These are phyloP conservation scores for Danaus plexippus DNA, from an alignment of 1,140 invertebrate species.

Conservation along the genomic window DNA sequence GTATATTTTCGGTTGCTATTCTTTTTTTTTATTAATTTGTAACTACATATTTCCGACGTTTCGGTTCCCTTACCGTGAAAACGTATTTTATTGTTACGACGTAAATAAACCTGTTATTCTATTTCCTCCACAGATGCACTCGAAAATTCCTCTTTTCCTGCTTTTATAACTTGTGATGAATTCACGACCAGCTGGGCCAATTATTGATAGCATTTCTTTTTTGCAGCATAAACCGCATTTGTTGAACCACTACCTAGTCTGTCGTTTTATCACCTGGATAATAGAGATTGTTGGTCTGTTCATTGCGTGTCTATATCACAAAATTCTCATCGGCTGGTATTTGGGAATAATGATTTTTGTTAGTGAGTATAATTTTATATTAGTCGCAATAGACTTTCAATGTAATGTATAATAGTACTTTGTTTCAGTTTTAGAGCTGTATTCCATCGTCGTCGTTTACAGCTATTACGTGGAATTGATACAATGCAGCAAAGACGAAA, in stretches of 20 bases:
- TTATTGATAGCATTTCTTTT: not conserved
- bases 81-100: too few relatives aligned
- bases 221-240: conserved; percentile 6
- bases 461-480: conserved; percentile 27
- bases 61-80: too few relatives aligned
- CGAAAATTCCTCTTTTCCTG: too few relatives aligned
- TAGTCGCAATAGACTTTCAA: not conserved
- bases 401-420: conserved; percentile 3
- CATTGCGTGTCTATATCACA: conserved; percentile 6
- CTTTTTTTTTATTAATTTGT: too few relatives aligned
- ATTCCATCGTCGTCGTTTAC: conserved; percentile 33
- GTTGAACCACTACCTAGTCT: conserved; percentile 9
- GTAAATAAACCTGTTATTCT: too few relatives aligned
- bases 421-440: conserved; percentile 38
- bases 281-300: conserved; percentile 6
- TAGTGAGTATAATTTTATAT: conserved; percentile 7
- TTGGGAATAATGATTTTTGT: conserved; percentile 13
- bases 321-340: conserved; percentile 13
- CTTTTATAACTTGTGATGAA: too few relatives aligned
- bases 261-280: conserved; percentile 11
- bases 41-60: too few relatives aligned
- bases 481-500: conserved; percentile 2
- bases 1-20: too few relatives aligned
- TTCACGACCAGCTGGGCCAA: too few relatives aligned
- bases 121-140: too few relatives aligned